phyloP scores from a whole-genome alignment of 2,888 invertebrate genomes.

The Cistogaster globosa region DNA sequence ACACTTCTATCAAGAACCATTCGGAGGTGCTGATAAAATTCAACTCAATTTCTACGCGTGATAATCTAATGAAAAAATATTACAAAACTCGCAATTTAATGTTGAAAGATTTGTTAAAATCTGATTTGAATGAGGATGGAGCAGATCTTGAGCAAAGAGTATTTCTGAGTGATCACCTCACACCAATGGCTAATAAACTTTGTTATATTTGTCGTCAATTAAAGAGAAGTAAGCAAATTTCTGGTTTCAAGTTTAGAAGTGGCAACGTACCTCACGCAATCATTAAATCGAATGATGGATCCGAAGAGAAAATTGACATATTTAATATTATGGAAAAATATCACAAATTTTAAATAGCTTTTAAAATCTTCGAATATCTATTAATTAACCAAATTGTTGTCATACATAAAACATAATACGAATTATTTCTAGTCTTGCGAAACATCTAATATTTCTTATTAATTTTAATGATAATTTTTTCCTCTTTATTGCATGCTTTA shows the following conservation, averaged over 20 bases:
- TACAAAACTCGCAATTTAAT: neutral
- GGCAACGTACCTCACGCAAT: slow-evolving; percentile 4
- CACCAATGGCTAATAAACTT: slow-evolving; percentile 23
- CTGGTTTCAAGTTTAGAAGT: slow-evolving; percentile 15
- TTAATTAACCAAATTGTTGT: no score
- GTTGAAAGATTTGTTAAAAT: slow-evolving; percentile 1
- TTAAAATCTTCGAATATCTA: no score
- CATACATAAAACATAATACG: no score
- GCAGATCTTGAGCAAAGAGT: slow-evolving; percentile 8
- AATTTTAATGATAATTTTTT: no score
- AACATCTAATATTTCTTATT: no score
- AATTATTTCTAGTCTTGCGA: no score
- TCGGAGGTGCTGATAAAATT: neutral
- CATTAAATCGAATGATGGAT: neutral
- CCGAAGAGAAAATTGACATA: neutral
- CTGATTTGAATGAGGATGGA: neutral
- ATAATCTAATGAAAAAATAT: slow-evolving; percentile 23
- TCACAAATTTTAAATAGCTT: neutral
- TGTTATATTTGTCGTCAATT: slow-evolving; percentile 19
- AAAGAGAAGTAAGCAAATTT: neutral
- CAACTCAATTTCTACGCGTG: no score
- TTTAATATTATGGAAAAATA: slow-evolving; percentile 2
- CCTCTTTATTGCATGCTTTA: no score
- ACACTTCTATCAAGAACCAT: neutral
- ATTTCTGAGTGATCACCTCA: slow-evolving; percentile 13